These are phyloP conservation scores for Anticlea derivata DNA, from an alignment of 2,888 invertebrate species.

Conservation along the genomic window DNA sequence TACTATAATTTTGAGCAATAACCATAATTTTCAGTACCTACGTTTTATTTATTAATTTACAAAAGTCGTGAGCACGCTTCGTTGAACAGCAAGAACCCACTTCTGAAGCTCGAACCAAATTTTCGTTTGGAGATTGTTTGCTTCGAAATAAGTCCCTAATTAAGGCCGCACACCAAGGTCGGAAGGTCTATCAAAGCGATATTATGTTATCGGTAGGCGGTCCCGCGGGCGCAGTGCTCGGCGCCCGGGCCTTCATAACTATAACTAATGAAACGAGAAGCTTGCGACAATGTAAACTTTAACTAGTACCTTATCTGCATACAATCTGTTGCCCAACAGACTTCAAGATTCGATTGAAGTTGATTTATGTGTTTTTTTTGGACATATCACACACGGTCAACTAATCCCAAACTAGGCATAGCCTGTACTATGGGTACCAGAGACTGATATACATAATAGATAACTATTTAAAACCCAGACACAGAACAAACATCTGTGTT, in stretches of 20 bases:
- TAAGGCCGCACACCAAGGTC: conserved; percentile 20
- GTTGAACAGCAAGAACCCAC: neutral
- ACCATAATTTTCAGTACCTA: neutral
- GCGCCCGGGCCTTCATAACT: conserved; percentile 48
- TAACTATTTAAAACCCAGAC: too few relatives aligned
- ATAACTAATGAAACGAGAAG: conserved; percentile 41
- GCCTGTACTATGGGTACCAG: too few relatives aligned
- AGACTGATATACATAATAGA: too few relatives aligned
- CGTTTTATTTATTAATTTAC: too few relatives aligned
- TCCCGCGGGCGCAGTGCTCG: conserved; percentile 52
- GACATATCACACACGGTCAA: too few relatives aligned
- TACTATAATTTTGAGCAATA: neutral
- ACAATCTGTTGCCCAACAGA: too few relatives aligned
- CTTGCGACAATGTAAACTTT: conserved; percentile 9
- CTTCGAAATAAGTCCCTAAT: conserved; percentile 8
- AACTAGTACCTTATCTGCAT: conserved; percentile 1
- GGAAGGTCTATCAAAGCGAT: conserved; percentile 50
- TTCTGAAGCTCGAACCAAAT: neutral
- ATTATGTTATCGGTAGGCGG: conserved; percentile 52
- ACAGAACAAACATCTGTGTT: too few relatives aligned
- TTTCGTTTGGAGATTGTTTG: neutral
- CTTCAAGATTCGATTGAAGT: too few relatives aligned
- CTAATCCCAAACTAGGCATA: too few relatives aligned
- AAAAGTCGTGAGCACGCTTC: too few relatives aligned
- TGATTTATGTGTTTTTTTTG: too few relatives aligned